These are phyloP conservation scores for Macrosteles quadrilineatus DNA, from an alignment of 1,140 invertebrate species.

Conservation along the genomic window DNA sequence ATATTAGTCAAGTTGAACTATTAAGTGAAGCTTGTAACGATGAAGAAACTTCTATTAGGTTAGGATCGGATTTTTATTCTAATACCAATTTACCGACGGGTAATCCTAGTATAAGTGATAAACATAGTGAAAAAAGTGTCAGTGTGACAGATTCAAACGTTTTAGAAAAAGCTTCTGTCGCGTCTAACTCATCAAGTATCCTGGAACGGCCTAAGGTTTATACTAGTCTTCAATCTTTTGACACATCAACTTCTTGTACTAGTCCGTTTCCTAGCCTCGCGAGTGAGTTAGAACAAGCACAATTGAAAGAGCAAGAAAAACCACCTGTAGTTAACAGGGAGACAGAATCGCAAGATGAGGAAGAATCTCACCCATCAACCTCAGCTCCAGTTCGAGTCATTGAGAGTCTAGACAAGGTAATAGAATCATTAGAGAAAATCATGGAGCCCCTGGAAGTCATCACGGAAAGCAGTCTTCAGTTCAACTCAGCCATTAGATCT, in stretches of 20 bases:
- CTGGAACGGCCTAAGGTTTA: too few relatives aligned
- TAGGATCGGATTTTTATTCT: too few relatives aligned
- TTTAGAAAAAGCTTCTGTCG: background rate
- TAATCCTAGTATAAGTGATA: background rate
- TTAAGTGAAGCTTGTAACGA: too few relatives aligned
- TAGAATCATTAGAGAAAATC: conserved; percentile 35
- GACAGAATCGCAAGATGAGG: too few relatives aligned
- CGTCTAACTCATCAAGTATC: background rate
- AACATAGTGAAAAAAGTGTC: background rate
- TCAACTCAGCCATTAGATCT: background rate
- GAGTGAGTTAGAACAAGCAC: background rate
- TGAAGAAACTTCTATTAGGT: too few relatives aligned
- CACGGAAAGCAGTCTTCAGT: background rate
- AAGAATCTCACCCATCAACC: too few relatives aligned
- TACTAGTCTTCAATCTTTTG: background rate
- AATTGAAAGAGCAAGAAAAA: background rate
- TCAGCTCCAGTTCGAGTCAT: conserved; percentile 22
- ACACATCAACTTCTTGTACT: background rate
- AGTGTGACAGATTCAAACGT: background rate
- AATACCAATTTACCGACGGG: too few relatives aligned
- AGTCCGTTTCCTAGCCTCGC: conserved; percentile 5
- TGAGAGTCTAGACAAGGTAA: conserved; percentile 35
- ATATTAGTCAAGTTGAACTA: too few relatives aligned
- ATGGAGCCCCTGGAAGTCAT: conserved; percentile 32
- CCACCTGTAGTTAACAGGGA: too few relatives aligned